These are phyloP conservation scores for Cirrhinus mrigala DNA, from an alignment of 2,797 vertebrate genomes.

Conservation along the genomic window DNA sequence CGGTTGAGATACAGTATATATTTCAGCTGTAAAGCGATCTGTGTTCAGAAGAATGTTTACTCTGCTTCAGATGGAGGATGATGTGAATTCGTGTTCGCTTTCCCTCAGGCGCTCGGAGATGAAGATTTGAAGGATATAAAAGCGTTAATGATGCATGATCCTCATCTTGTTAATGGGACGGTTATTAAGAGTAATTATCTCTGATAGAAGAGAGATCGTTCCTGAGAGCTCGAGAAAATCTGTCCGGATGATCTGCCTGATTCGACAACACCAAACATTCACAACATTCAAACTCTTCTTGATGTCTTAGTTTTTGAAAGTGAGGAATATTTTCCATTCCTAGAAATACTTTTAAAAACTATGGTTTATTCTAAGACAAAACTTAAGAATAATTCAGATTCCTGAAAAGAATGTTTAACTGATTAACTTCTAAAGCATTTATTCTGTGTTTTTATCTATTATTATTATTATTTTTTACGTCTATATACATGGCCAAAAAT, in stretches of 20 bases:
- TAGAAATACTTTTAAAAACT: background rate
- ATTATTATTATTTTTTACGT: too few species aligned
- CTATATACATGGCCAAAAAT: too few species aligned
- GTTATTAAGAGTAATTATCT: slow-evolving; percentile 81
- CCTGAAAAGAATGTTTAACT: too few species aligned
- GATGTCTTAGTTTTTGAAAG: background rate
- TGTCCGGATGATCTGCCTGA: slow-evolving; percentile 45
- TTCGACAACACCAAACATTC: background rate
- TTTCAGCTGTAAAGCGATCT: background rate
- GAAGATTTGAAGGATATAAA: slow-evolving; percentile 75
- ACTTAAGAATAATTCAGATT: background rate
- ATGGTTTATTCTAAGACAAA: background rate
- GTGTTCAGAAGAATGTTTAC: background rate
- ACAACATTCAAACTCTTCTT: background rate
- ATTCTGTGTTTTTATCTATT: too few species aligned
- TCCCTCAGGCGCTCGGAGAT: slow-evolving; percentile 27
- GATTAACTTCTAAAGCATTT: too few species aligned
- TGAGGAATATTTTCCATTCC: background rate
- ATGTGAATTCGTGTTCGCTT: background rate
- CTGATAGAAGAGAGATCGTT: slow-evolving; percentile 75
- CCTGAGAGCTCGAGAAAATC: slow-evolving; percentile 76
- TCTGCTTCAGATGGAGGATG: slow-evolving; percentile 12
- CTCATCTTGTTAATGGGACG: slow-evolving; percentile 76
- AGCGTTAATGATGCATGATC: slow-evolving; percentile 78
- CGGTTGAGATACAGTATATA: background rate